phyloP scores from a whole-genome alignment of 2,797 vertebrate species.

The Nannoperca australis region DNA sequence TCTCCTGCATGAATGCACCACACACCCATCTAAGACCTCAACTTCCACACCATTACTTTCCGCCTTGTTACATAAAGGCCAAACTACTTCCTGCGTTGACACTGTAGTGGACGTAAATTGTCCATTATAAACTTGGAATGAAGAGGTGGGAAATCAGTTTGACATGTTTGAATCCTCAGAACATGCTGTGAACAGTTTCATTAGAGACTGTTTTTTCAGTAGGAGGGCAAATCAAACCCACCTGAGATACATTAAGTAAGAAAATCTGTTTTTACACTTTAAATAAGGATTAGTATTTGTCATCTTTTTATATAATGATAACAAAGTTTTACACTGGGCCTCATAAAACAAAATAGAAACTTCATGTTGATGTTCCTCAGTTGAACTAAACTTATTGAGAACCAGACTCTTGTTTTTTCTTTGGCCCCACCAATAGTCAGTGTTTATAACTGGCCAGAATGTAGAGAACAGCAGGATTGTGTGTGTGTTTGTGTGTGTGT shows the following conservation, averaged over 20 bases:
- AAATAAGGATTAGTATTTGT: background rate
- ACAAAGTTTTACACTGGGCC: background rate
- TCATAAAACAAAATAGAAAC: conserved; percentile 23
- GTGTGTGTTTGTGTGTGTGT: conserved; percentile 34
- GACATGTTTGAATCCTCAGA: background rate
- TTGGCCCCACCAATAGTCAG: conserved; percentile 19
- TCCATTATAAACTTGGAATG: background rate
- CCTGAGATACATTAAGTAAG: background rate
- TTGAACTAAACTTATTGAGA: conserved; percentile 21
- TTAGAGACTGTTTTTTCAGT: background rate
- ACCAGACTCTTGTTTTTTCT: conserved; percentile 48
- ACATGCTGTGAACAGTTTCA: background rate
- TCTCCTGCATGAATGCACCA: background rate
- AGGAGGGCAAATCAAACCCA: background rate
- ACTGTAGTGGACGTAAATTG: background rate
- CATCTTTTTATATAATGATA: background rate
- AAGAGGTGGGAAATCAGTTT: background rate
- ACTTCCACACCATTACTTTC: background rate
- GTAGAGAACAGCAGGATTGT: conserved; percentile 44
- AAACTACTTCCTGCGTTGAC: background rate
- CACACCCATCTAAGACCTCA: background rate
- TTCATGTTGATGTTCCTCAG: conserved; percentile 28
- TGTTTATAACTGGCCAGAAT: conserved; percentile 63
- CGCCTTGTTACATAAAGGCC: background rate
- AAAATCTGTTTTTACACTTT: background rate